Percentiles rank a stretch among this genome's conserved stretches.
These are phyloP conservation scores for Anolis sagrei DNA, from an alignment of 2,113 vertebrate genomes.

Conservation along the genomic window DNA sequence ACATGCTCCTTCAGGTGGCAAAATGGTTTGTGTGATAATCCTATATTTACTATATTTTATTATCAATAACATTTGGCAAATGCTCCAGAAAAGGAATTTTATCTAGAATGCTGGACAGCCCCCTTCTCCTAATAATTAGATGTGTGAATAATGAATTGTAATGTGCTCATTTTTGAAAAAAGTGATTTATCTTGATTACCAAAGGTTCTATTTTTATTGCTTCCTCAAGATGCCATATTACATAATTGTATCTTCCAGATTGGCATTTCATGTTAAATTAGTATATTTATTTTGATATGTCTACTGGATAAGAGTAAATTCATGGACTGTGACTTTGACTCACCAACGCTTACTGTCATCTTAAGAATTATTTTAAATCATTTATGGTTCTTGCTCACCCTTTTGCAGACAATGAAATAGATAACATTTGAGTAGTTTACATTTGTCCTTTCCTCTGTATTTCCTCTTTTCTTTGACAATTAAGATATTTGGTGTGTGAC, in stretches of 20 bases:
- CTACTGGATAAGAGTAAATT: not conserved
- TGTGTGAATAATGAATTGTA: slow-evolving; percentile 28
- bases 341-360: not conserved
- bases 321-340: not conserved
- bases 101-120: not conserved
- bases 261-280: slow-evolving; percentile 53
- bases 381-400: not conserved
- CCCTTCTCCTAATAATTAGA: slow-evolving; percentile 30
- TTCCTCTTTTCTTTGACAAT: not conserved
- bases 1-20: not conserved
- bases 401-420: slow-evolving; percentile 42
- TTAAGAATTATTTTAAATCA: slow-evolving; percentile 41
- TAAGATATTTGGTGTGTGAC: not conserved
- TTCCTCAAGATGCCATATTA: slow-evolving; percentile 53
- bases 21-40: not conserved
- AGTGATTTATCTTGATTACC: slow-evolving; percentile 6
- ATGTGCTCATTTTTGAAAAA: not conserved
- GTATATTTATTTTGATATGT: slow-evolving; percentile 22
- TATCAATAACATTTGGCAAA: not conserved
- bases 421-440: not conserved
- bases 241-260: slow-evolving; percentile 12
- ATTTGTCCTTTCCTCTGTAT: not conserved
- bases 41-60: not conserved
- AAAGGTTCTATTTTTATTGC: slow-evolving; percentile 10
- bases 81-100: not conserved